Conservation (phyloP, 30 jellyfish, hydroid and myxozoan genomes). For the Cassiopea andromeda region DNA sequence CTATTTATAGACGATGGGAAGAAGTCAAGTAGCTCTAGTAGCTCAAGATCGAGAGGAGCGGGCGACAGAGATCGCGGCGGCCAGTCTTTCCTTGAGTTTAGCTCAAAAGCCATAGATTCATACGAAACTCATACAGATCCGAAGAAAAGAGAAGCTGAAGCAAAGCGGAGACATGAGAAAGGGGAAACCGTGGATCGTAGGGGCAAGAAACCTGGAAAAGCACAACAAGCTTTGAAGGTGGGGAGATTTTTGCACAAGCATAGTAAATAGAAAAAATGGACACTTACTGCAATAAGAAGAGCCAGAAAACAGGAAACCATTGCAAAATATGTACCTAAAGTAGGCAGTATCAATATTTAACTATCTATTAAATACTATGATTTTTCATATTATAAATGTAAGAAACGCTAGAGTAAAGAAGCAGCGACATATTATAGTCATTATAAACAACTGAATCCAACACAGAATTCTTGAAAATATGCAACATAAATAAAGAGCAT, state of each 20-base stretch:
- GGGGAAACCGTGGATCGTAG: conserved; percentile 63
- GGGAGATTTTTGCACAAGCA: conserved; percentile 70
- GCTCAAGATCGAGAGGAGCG: conserved; percentile 48
- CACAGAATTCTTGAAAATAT: too few species aligned
- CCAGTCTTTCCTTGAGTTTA: conserved; percentile 33
- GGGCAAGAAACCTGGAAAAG: conserved; percentile 59
- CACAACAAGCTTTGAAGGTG: conserved; percentile 64
- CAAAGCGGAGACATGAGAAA: conserved; percentile 49
- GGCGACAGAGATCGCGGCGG: conserved; percentile 34
- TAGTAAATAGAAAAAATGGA: conserved; percentile 12
- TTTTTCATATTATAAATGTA: too few species aligned
- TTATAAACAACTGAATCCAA: too few species aligned
- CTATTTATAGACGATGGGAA: conserved; percentile 20
- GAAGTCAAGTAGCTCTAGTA: not conserved
- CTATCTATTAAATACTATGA: too few species aligned
- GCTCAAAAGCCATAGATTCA: conserved; percentile 48
- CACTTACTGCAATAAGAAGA: too few species aligned
- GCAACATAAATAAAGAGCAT: too few species aligned
- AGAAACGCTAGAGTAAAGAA: too few species aligned
- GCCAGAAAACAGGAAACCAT: not conserved
- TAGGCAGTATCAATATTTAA: not conserved
- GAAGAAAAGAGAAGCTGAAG: conserved; percentile 76
- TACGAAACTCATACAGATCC: conserved; percentile 69
- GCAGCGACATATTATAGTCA: too few species aligned
- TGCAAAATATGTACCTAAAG: not conserved